Conservation (phyloP, 2,113 vertebrate species). For the Peromyscus polionotus region DNA sequence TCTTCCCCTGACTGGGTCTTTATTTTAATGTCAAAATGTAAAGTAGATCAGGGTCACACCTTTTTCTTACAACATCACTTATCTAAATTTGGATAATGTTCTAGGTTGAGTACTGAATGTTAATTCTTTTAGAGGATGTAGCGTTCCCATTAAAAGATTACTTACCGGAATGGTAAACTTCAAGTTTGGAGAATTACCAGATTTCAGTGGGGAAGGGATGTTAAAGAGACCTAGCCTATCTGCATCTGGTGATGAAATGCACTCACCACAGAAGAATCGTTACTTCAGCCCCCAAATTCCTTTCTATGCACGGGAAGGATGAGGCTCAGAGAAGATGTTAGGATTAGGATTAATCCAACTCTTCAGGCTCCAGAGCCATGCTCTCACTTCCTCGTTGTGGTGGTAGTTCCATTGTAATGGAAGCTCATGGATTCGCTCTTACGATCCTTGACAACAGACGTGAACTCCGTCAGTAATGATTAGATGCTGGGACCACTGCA, state of each 20-base stretch:
- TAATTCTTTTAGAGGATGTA: slow-evolving; percentile 69
- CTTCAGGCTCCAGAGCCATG: background rate
- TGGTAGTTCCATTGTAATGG: background rate
- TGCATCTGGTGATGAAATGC: slow-evolving; percentile 36
- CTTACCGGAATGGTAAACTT: slow-evolving; percentile 33
- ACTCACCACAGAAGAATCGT: background rate
- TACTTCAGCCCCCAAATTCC: background rate
- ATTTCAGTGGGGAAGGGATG: background rate
- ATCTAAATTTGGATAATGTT: slow-evolving; percentile 69
- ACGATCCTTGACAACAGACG: background rate
- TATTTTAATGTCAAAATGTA: slow-evolving; percentile 48
- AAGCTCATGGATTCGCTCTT: background rate
- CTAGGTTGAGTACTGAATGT: slow-evolving; percentile 59
- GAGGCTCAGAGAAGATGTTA: background rate
- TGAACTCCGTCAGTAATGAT: background rate
- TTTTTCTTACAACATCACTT: slow-evolving; percentile 48
- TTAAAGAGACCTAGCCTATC: background rate
- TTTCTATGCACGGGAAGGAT: background rate
- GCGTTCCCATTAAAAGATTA: slow-evolving; percentile 50
- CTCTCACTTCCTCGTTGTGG: background rate
- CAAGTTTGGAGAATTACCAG: slow-evolving; percentile 19
- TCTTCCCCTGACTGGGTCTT: background rate
- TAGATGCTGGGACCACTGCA: background rate
- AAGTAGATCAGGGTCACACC: background rate
- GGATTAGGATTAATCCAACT: background rate